Conservation (phyloP, 2,888 invertebrate genomes). For the Pachycephus smyrnensis region DNA sequence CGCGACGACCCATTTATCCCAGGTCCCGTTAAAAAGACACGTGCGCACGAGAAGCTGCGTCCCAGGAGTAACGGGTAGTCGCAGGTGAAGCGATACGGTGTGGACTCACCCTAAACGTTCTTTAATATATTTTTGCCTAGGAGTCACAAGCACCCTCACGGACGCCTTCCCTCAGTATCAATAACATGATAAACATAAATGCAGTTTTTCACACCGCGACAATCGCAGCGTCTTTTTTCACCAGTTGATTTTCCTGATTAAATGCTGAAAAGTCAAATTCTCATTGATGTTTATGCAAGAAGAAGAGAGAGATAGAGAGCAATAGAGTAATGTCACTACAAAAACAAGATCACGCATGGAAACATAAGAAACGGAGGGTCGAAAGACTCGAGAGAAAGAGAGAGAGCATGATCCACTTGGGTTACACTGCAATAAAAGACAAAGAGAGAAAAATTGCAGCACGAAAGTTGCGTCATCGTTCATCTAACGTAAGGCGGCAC, state of each 20-base stretch:
- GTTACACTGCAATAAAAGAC: too few species aligned
- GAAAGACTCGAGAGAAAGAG: background rate
- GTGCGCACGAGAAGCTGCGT: background rate
- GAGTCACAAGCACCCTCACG: background rate
- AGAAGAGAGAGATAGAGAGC: too few species aligned
- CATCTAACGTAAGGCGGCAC: background rate
- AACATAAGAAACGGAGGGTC: too few species aligned
- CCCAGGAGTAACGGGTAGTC: background rate
- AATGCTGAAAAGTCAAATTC: too few species aligned
- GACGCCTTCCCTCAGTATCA: background rate
- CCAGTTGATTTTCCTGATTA: rapidly evolving
- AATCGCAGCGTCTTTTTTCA: too few species aligned
- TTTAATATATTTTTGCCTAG: background rate
- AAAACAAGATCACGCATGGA: too few species aligned
- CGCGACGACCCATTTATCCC: conserved; percentile 1
- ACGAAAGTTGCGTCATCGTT: conserved; percentile 6
- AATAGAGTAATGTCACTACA: too few species aligned
- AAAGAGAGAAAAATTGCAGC: background rate
- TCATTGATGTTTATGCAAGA: too few species aligned
- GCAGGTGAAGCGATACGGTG: background rate
- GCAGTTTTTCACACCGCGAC: background rate
- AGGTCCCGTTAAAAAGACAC: background rate
- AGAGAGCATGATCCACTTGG: too few species aligned
- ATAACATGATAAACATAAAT: background rate
- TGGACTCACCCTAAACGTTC: background rate